phyloP scores from a whole-genome alignment of 2,113 vertebrate genomes.

The Syngnathus floridae region DNA sequence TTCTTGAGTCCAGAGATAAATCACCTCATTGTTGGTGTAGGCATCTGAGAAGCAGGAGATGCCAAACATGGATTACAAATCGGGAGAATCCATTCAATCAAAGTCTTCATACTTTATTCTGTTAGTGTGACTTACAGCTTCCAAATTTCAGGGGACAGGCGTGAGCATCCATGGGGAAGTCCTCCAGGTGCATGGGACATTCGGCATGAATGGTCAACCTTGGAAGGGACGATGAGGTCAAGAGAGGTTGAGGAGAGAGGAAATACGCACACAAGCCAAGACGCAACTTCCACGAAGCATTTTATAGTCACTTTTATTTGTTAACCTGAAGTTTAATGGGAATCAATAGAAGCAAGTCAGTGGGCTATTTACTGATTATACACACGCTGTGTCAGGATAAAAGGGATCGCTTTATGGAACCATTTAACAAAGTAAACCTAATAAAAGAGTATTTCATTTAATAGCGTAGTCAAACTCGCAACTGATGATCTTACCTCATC shows the following conservation, averaged over 20 bases:
- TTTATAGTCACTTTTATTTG: neutral
- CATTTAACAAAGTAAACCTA: neutral
- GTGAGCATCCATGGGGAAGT: conserved; percentile 97
- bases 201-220: conserved; percentile 96
- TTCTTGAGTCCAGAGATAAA: conserved; percentile 93
- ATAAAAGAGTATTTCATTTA: neutral
- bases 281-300: neutral
- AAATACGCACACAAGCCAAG: conserved; percentile 5
- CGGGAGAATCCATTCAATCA: too few species aligned
- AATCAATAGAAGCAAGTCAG: neutral
- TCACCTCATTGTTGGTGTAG: conserved; percentile 94
- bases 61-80: neutral
- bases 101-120: neutral
- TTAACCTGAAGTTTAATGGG: neutral
- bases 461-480: neutral
- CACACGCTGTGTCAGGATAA: neutral
- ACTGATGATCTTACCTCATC: conserved; percentile 65
- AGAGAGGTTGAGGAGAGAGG: neutral
- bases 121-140: conserved; percentile 83
- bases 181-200: conserved; percentile 97
- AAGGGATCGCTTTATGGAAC: neutral
- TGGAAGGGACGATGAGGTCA: conserved; percentile 9
- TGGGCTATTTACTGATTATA: neutral
- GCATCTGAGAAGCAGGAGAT: conserved; percentile 74
- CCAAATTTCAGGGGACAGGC: conserved; percentile 97